Evolutionary conservation across 1,140 invertebrate genomes (phyloP).

Genomic region (Drosophila tropicalis): DNA sequence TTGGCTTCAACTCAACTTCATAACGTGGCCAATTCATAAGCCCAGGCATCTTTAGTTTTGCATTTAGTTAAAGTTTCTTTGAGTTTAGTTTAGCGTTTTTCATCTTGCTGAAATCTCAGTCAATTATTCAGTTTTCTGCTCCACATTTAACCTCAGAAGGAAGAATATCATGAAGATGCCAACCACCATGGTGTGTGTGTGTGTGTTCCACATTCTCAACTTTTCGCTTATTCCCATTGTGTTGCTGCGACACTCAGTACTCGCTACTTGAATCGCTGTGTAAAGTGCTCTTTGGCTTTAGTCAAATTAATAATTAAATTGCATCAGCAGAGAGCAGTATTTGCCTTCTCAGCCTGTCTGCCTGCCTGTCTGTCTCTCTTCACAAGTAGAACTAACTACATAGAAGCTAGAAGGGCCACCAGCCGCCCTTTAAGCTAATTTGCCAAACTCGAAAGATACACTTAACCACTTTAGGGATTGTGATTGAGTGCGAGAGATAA

Average conservation of each 20-base stretch:
- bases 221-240: constrained; percentile 45
- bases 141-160: constrained; percentile 51
- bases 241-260: constrained; percentile 6
- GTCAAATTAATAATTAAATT: constrained; percentile 49
- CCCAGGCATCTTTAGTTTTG: neutral
- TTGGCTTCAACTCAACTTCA: no score
- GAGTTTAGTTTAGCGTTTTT: neutral
- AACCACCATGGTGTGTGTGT: constrained; percentile 10
- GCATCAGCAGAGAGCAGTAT: constrained; percentile 1
- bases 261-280: neutral
- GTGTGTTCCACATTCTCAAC: constrained; percentile 48
- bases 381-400: constrained; percentile 1
- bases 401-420: neutral
- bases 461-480: constrained; percentile 13
- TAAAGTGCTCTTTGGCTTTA: neutral
- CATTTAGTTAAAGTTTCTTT: neutral
- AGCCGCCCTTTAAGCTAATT: constrained; percentile 6
- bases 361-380: neutral
- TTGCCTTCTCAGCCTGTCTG: constrained; percentile 6
- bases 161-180: constrained; percentile 20
- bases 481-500: constrained; percentile 12
- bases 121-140: constrained; percentile 45
- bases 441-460: constrained; percentile 11
- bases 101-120: constrained; percentile 29
- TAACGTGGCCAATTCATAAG: no score